Conservation (phyloP, 1,140 invertebrate genomes). For the Heliconius eleuchia region DNA sequence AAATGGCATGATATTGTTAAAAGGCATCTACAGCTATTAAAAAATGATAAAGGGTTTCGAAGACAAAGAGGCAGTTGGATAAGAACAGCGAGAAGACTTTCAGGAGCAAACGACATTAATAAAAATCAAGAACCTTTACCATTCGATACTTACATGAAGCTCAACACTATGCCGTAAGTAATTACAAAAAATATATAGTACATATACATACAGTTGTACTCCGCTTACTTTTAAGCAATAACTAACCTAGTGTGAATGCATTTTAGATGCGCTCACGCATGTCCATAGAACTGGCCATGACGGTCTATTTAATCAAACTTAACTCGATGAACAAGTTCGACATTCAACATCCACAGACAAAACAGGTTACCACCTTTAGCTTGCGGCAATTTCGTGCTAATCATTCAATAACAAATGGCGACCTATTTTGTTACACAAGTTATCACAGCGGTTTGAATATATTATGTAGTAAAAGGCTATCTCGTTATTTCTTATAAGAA, state of each 20-base stretch:
- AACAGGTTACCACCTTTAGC: conserved; percentile 60
- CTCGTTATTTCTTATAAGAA: not conserved
- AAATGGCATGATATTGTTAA: conserved; percentile 83
- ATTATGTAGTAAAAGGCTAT: not conserved
- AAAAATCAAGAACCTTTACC: conserved; percentile 59
- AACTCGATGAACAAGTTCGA: conserved; percentile 43
- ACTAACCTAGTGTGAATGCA: conserved; percentile 25
- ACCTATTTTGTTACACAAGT: conserved; percentile 22
- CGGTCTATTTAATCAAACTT: conserved; percentile 54
- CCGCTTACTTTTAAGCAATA: conserved; percentile 25
- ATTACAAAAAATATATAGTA: conserved; percentile 11
- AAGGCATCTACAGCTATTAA: conserved; percentile 80
- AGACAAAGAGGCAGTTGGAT: conserved; percentile 83
- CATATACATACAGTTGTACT: conserved; percentile 1
- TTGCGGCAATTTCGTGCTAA: conserved; percentile 52
- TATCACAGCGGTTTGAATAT: not conserved
- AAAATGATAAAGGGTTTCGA: conserved; percentile 81
- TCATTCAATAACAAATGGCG: conserved; percentile 53
- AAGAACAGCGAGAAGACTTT: conserved; percentile 79
- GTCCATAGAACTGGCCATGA: conserved; percentile 47
- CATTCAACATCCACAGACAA: conserved; percentile 42
- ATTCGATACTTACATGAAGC: conserved; percentile 75
- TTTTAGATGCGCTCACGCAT: conserved; percentile 41
- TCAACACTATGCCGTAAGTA: conserved; percentile 79
- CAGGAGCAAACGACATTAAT: conserved; percentile 63